Evolutionary conservation across 2,797 vertebrate genomes (phyloP).

Genomic region (Petrocephalus sullivani): DNA sequence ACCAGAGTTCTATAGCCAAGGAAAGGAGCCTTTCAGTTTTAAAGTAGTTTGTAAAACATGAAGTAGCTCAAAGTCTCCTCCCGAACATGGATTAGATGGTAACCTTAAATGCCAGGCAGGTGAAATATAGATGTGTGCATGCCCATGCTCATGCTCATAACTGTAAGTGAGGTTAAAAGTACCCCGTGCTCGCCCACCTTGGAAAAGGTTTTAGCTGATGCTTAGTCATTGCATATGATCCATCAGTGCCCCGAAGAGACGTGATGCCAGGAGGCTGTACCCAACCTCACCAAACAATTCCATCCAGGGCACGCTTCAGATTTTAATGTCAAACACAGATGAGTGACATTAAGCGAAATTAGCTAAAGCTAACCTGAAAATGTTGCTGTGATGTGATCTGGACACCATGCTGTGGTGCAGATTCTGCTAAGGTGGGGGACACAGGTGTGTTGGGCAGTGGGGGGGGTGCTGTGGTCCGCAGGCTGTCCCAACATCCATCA

Average conservation of each 20-base stretch:
- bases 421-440: background rate
- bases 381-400: background rate
- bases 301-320: background rate
- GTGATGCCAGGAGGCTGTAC: background rate
- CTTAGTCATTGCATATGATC: background rate
- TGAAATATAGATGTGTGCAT: background rate
- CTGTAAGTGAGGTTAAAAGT: background rate
- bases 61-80: too few relatives aligned
- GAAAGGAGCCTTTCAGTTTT: too few relatives aligned
- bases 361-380: background rate
- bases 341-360: background rate
- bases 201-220: background rate
- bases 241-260: background rate
- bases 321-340: background rate
- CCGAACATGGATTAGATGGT: too few relatives aligned
- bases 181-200: background rate
- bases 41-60: too few relatives aligned
- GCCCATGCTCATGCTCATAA: background rate
- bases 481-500: background rate
- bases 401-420: background rate
- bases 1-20: too few relatives aligned
- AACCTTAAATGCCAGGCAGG: background rate
- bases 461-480: background rate
- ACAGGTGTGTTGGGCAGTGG: background rate
- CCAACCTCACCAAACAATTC: background rate